A percentile compares a stretch with the other conserved stretches of the same genome.
These are phyloP conservation scores for Hippoglossus hippoglossus DNA, from an alignment of 2,797 vertebrate species.

Conservation along the genomic window DNA sequence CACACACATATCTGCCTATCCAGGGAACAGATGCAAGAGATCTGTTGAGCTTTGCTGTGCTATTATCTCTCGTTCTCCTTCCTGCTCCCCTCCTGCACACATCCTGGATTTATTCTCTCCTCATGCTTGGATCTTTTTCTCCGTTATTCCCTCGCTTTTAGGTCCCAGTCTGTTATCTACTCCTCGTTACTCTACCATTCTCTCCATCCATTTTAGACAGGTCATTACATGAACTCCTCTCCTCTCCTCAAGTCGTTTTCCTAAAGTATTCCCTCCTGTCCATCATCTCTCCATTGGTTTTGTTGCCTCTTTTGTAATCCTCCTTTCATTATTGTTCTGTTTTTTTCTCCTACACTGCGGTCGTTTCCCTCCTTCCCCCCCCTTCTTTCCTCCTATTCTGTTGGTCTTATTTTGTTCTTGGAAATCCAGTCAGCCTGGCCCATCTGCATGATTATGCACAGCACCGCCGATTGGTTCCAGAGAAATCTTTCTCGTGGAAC, in stretches of 20 bases:
- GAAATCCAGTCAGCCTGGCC: constrained; percentile 59
- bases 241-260: not conserved
- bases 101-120: constrained; percentile 51
- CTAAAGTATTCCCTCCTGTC: too few species aligned
- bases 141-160: constrained; percentile 10
- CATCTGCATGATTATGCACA: constrained; percentile 71
- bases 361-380: not conserved
- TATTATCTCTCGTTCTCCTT: constrained; percentile 57
- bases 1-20: constrained; percentile 60
- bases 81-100: constrained; percentile 16
- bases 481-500: constrained; percentile 67
- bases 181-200: constrained; percentile 13
- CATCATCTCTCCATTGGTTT: too few species aligned
- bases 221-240: constrained; percentile 29
- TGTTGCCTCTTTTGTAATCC: not conserved
- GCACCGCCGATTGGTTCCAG: constrained; percentile 64
- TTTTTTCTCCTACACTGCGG: constrained; percentile 9
- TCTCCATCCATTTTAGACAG: constrained; percentile 29
- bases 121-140: constrained; percentile 25
- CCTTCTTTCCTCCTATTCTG: constrained; percentile 27
- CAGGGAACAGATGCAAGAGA: constrained; percentile 60
- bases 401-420: constrained; percentile 60
- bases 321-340: not conserved
- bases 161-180: constrained; percentile 10
- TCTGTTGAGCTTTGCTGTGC: constrained; percentile 61